Evolutionary conservation across 2,888 invertebrate genomes (phyloP), one percentile per base, ranked within the genome.

Genomic region (Camponotus fellah): DNA sequence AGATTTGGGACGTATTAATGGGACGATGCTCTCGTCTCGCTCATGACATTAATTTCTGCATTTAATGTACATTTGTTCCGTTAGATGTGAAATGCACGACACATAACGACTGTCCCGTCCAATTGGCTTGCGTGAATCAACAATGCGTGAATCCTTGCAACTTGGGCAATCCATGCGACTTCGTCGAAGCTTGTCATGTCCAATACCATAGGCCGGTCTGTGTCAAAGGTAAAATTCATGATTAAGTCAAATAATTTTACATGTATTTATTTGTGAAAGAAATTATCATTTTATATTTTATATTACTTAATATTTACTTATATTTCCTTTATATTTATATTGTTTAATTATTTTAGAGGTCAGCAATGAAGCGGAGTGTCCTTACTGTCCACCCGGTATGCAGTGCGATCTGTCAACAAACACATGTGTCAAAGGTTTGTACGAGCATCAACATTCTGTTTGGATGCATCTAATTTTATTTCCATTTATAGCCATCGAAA

Each of bases 81-180:
- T 83, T 94, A 98, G 98, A 97, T 95, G 96, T 97, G 94, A 97
- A 97, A 93, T 98, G 98, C 95, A 96, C 96, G 84, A 96, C 97
- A 72, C 97, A 98, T 95, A 96, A 96, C 91, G 97, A 98, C 91
- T 99, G 99, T 94, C 96, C 97, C 60, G 94, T 96, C 65, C 97
- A 97, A 90, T 96, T 97, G 93, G 97, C 98, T 88, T 99, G 99
- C 94, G 96, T 98, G 91, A 96, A 96, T 93, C 96, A 97, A 32
- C 96, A 97, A 89, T 98, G 98, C 93, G 96, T 97, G 85, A 98
- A 98, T 95, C 98, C 98, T 34, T 98, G 98, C 95, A 96, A 96
- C 17, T 96, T 96, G 94, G 96, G 96, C 37, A 97, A 97, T 87
- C 98, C 98, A 2, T 98, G 98, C 93, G 95, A 96, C 40, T 95